Evolutionary conservation across 2,888 invertebrate genomes (phyloP), one percentile per base, ranked within the genome.

Genomic region (Penaeus monodon): DNA sequence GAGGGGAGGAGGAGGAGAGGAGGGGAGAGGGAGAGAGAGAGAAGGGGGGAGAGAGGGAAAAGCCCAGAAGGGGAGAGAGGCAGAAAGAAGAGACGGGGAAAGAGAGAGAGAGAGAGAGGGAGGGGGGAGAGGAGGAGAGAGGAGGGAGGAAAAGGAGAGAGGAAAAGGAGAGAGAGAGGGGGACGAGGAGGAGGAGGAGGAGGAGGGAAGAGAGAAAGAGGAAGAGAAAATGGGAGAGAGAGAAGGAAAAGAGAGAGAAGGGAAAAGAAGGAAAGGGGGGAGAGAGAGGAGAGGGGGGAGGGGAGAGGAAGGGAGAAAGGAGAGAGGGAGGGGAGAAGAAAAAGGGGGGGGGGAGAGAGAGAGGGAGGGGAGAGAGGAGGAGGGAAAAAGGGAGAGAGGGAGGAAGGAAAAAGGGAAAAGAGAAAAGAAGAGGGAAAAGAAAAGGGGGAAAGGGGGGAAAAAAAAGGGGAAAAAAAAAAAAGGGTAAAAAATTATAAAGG

Each of bases 301-400:
- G n/a, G 1, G 44, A 12, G 44, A 44, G 24, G n/a, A 17, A 44
- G 6, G 12, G 4, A 12, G 44, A n/a, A 1, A n/a, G 24, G 24
- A 24, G 7, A 27, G 29, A 27, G 7, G 33, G 73, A n/a, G 33
- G 33, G 73, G 17, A 22, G 17, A 1, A 27, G 17, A 70, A 1
- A 70, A 27, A 70, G 70, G 22, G 70, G 22, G 22, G 70, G 22
- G 17, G 22, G 70, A 70, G 70, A 70, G 70, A 70, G 70, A 70
- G 70, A 70, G 70, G 22, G 70, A 10, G 44, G 78, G 57, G 78
- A 63, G 78, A 63, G 63, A 63, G 29, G 63, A 44, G 44, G n/a
- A 10, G 14, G 44, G 10, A 10, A 10, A 44, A 10, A 0, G 7
- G 8, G 7, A 38, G 7, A 38, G 38, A 8, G 7, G 8, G 7